Evolutionary conservation across 2,113 vertebrate genomes (phyloP), one percentile per base, ranked within the genome.

Genomic region (Lamprotornis superbus): DNA sequence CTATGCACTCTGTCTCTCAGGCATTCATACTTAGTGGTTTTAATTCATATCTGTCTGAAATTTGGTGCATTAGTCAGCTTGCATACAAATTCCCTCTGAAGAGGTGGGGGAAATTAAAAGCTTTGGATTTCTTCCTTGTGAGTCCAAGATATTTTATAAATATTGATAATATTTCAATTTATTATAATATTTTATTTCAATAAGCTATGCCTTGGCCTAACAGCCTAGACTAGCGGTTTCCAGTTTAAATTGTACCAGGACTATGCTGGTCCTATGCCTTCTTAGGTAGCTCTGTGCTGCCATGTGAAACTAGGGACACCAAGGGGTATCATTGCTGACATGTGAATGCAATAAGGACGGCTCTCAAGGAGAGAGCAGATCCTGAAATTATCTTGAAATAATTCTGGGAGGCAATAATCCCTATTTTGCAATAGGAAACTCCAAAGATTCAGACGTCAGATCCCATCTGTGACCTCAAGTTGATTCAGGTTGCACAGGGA

Each of bases 21-120:
- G 76, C 64, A 57, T 71, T 94, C 12, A 4, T 50, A 90, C 47
- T 74, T 83, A 61, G 63, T 16, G 49, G 74, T 44, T 94, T 80
- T 69, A 89, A 90, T 73, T 90, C 46, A 31, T 40, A 91, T 69
- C 61, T 85, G 70, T 31, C 60, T 91, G 78, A 88, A 95, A 92
- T 80, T 53, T 30, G 22, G 59, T 68, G 89, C n/a, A 46, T 46
- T 24, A 76, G 63, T 52, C 76, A 95, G 53, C 20, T 25, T 73
- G 61, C 52, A 80, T 15, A 60, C 23, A 83, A 50, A 82, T 89
- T 60, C 73, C 56, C 50, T 69, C 67, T 70, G 47, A 83, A 89
- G 86, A 90, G 39, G 30, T 44, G 27, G 31, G 5, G 37, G 18
- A 17, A 42, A 30, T 30, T 7, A 74, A 67, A 83, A 91, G 42